These are phyloP conservation scores for Amiota minor DNA, from an alignment of 2,888 invertebrate genomes.

Conservation along the genomic window DNA sequence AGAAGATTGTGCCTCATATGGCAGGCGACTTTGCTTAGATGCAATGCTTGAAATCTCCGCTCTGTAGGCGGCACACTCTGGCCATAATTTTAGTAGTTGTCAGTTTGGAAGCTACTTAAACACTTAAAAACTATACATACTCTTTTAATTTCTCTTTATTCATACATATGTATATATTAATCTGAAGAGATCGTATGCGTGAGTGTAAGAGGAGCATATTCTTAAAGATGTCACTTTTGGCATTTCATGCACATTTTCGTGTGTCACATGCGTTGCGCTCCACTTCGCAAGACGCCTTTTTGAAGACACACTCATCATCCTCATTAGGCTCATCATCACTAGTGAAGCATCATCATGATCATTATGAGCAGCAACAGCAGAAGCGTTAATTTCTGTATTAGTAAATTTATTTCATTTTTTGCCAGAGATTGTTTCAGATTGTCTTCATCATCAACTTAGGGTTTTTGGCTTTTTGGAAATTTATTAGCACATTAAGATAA, in stretches of 20 bases:
- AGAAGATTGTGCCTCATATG: background rate
- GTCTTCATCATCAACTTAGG: background rate
- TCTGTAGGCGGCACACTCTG: constrained; percentile 40
- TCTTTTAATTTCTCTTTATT: constrained; percentile 32
- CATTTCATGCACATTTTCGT: constrained; percentile 31
- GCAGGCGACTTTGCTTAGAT: background rate
- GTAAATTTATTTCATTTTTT: constrained; percentile 66
- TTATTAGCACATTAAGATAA: constrained; percentile 73
- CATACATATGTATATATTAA: no score
- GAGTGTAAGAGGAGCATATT: constrained; percentile 1
- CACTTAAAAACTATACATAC: constrained; percentile 57
- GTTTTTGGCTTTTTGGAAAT: constrained; percentile 54
- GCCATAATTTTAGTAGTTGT: constrained; percentile 63
- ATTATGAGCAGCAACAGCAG: background rate
- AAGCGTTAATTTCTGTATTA: constrained; percentile 57
- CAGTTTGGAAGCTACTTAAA: constrained; percentile 61
- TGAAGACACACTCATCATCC: constrained; percentile 1
- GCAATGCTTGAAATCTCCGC: constrained; percentile 6
- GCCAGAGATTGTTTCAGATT: constrained; percentile 61
- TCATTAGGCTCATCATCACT: background rate
- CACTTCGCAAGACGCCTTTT: constrained; percentile 3
- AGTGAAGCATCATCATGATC: background rate
- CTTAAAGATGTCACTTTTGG: constrained; percentile 57
- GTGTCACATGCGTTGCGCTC: constrained; percentile 11
- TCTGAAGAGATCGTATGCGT: no score